Evolutionary conservation across 1,140 invertebrate genomes (phyloP).

Genomic region (Pseudomyrmex concolor): DNA sequence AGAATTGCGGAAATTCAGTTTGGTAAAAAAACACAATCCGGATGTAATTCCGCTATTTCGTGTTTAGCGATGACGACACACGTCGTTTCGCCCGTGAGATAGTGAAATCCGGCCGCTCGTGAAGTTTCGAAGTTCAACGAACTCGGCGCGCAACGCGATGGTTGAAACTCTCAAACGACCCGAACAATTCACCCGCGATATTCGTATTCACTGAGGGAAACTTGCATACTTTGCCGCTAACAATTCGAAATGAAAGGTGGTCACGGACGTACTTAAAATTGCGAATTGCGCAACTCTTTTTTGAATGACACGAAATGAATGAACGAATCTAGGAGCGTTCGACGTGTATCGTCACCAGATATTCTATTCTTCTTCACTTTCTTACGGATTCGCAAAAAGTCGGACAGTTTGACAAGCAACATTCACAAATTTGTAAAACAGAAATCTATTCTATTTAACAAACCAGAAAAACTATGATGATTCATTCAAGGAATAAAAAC

Average conservation of each 20-base stretch:
- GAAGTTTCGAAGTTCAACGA: constrained; percentile 67
- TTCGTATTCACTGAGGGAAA: constrained; percentile 50
- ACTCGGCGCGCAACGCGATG: constrained; percentile 29
- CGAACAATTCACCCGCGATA: constrained; percentile 48
- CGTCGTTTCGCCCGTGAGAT: constrained; percentile 36
- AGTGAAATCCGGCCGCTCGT: constrained; percentile 60
- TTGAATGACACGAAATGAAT: constrained; percentile 58
- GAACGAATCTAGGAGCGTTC: not conserved
- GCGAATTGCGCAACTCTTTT: constrained; percentile 59
- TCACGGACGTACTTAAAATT: constrained; percentile 19
- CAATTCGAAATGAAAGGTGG: constrained; percentile 69
- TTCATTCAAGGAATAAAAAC: not conserved
- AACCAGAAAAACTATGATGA: too few relatives aligned
- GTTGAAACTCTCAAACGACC: constrained; percentile 8
- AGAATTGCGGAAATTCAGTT: constrained; percentile 14
- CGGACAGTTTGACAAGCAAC: not conserved
- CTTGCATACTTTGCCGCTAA: constrained; percentile 50
- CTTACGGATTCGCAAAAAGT: constrained; percentile 7
- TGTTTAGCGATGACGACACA: constrained; percentile 8
- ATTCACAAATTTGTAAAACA: not conserved
- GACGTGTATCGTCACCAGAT: not conserved
- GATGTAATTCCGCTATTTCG: constrained; percentile 43
- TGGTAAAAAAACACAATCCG: constrained; percentile 7
- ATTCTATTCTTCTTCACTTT: not conserved
- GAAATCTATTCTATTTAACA: not conserved